phyloP scores from a whole-genome alignment of 2,888 invertebrate species.

The Gastracanthus pulcherrimus region DNA sequence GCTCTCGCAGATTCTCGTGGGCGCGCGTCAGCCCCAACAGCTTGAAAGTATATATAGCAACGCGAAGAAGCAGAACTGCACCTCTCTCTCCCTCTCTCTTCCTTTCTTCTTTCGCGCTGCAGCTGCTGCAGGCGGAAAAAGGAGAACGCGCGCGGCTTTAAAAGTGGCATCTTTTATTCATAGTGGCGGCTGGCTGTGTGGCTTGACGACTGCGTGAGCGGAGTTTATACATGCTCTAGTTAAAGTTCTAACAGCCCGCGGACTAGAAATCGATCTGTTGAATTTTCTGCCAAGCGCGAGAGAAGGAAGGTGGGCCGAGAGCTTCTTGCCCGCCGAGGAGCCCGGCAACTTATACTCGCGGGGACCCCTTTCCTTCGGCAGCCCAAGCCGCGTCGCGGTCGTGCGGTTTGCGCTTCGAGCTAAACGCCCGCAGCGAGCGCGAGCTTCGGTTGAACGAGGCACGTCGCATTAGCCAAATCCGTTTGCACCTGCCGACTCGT shows the following conservation, averaged over 20 bases:
- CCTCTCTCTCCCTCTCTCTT: too few relatives aligned
- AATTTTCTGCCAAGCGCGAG: conserved; percentile 64
- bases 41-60: neutral
- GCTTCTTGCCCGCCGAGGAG: too few relatives aligned
- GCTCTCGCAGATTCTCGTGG: too few relatives aligned
- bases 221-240: conserved; percentile 72
- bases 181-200: conserved; percentile 67
- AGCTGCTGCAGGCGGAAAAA: neutral
- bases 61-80: neutral
- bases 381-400: too few relatives aligned
- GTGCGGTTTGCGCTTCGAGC: too few relatives aligned
- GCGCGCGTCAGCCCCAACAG: neutral
- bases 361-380: too few relatives aligned
- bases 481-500: too few relatives aligned
- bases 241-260: conserved; percentile 70
- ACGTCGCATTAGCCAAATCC: too few relatives aligned
- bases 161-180: conserved; percentile 74
- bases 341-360: too few relatives aligned
- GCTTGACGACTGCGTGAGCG: conserved; percentile 72
- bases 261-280: conserved; percentile 69
- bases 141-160: conserved; percentile 62
- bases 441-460: too few relatives aligned
- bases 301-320: too few relatives aligned
- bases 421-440: too few relatives aligned
- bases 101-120: neutral